Percentiles rank a stretch among this genome's conserved stretches.
Evolutionary conservation across 2,113 vertebrate species (phyloP).

Genomic region (Baryphthengus martii): DNA sequence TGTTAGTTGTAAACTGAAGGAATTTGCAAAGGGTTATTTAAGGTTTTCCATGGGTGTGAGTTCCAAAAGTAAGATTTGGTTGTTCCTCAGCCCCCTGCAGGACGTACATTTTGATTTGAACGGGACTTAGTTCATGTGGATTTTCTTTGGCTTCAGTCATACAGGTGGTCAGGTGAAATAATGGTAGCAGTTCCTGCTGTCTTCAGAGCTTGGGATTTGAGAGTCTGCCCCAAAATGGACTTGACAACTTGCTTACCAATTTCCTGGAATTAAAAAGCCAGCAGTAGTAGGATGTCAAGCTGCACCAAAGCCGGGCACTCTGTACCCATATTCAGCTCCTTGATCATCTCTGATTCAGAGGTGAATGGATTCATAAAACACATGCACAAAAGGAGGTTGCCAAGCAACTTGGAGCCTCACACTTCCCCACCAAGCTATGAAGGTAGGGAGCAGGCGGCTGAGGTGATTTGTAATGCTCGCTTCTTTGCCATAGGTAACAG

Average conservation of each 20-base stretch:
- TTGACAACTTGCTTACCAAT: neutral
- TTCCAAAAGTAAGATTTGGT: neutral
- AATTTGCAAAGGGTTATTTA: neutral
- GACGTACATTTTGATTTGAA: neutral
- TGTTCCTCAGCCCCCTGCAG: neutral
- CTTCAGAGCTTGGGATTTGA: neutral
- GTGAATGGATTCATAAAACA: constrained; percentile 64
- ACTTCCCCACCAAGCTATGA: neutral
- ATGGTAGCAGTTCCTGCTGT: neutral
- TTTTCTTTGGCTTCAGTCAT: neutral
- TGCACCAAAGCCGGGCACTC: neutral
- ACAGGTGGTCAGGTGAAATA: neutral
- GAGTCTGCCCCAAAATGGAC: neutral
- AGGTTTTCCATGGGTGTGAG: neutral
- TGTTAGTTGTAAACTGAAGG: neutral
- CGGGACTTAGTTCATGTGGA: neutral
- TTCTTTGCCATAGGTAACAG: neutral
- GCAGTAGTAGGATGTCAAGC: neutral
- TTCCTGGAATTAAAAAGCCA: neutral
- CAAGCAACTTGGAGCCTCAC: constrained; percentile 68
- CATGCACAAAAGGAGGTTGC: constrained; percentile 69
- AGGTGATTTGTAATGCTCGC: neutral
- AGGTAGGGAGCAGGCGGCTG: neutral
- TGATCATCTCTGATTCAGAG: constrained; percentile 63
- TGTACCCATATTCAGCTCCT: neutral